Evolutionary conservation across 2,888 invertebrate species (phyloP), one percentile per base, ranked within the genome.

Genomic region (Acholoe squamosa): DNA sequence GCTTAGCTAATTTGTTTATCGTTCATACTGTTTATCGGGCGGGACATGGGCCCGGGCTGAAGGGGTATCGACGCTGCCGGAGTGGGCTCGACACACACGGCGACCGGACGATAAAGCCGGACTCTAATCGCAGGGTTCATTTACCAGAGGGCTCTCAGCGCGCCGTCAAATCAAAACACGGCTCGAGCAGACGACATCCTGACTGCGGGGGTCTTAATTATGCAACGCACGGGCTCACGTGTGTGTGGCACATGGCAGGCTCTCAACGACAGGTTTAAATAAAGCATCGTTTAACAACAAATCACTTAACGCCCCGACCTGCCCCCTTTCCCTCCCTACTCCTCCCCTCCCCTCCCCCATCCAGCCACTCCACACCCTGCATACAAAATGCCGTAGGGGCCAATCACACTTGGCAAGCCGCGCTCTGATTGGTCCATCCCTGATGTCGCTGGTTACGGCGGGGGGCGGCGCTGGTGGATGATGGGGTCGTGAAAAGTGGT

Each of bases 1-100:
- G 86, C 86, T 86, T 52, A 54, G 86, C 86, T 86, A 86, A 86
- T 86, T 86, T 86, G 86, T 86, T 86, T 86, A 86, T 86, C 86
- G 86, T 86, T 86, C 86, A 54, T 31, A 22, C 28, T 86, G 86
- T 86, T 54, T 86, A 86, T 86, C 31, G 86, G 86, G 31, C 54
- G 52, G 28, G 54, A 1, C 25, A 0, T 52, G 28, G 52, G 54
- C 54, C 12, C 12, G 28, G 33, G 16, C 10, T 7, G 3, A 43
- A 43, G 80, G 80, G 80, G 80, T 33, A 25, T 80, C 80, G 76
- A 76, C 76, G 76, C 25, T n/a, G 22, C 14, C 43, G 52, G 51
- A 84, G 84, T 51, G 52, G 51, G n/a, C 51, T 33, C 43, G 43
- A 33, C 51, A 28, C 84, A 84, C 43, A 25, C 43, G 43, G n/a